phyloP scores from a whole-genome alignment of 2,113 vertebrate genomes.

The Macquaria australasica region DNA sequence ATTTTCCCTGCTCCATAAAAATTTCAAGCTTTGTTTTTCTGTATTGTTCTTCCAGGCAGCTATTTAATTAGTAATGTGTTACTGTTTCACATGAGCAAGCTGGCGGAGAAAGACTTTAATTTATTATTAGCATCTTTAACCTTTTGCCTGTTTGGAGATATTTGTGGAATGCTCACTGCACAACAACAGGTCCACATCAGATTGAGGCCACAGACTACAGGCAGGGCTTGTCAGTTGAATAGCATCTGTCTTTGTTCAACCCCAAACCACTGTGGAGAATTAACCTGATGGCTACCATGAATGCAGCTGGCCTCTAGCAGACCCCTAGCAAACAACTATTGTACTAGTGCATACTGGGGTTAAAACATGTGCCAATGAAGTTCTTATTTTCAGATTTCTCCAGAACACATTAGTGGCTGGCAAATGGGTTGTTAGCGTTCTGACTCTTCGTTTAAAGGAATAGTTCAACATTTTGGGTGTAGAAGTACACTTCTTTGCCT shows the following conservation, averaged over 20 bases:
- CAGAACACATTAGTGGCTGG: not conserved
- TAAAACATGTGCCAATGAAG: not conserved
- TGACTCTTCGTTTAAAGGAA: not conserved
- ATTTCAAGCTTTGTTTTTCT: conserved; percentile 13
- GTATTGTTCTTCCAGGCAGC: conserved; percentile 10
- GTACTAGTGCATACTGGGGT: not conserved
- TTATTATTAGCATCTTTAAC: conserved; percentile 60
- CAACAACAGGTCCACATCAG: conserved; percentile 40
- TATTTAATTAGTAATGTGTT: conserved; percentile 57
- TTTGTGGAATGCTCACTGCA: conserved; percentile 50
- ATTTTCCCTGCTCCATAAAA: conserved; percentile 27
- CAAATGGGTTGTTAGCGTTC: not conserved
- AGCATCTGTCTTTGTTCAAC: conserved; percentile 59
- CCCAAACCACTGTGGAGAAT: conserved; percentile 34
- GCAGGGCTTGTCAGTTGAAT: conserved; percentile 28
- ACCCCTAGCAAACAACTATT: conserved; percentile 1
- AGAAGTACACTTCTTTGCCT: not conserved
- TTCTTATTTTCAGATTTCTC: not conserved
- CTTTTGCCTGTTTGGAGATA: conserved; percentile 55
- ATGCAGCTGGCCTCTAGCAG: conserved; percentile 6
- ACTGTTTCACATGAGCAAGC: conserved; percentile 41
- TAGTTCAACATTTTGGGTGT: not conserved
- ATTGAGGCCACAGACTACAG: conserved; percentile 45
- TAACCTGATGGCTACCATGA: conserved; percentile 11
- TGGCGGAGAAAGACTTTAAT: conserved; percentile 41